Conservation (phyloP, 1,140 invertebrate genomes). For the Tetranychus urticae region DNA sequence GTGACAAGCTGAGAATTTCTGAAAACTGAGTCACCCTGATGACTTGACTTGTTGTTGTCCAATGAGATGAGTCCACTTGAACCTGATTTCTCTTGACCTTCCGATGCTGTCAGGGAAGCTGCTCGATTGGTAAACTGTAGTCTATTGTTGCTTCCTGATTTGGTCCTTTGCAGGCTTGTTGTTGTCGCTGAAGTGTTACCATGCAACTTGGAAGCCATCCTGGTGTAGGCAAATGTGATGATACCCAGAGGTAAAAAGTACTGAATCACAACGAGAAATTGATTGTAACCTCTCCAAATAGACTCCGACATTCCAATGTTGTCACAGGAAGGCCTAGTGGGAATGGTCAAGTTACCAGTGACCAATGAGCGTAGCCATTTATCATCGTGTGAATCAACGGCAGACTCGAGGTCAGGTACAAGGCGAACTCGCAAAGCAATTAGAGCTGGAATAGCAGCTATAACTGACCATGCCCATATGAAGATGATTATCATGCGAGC, state of each 20-base stretch:
- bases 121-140: too few relatives aligned
- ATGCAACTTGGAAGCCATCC: slow-evolving; percentile 48
- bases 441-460: slow-evolving; percentile 16
- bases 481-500: slow-evolving; percentile 16
- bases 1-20: too few relatives aligned
- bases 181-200: slow-evolving; percentile 20
- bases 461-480: slow-evolving; percentile 18
- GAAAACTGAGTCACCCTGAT: too few relatives aligned
- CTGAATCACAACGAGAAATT: slow-evolving; percentile 32
- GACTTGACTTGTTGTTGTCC: too few relatives aligned
- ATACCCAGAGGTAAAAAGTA: slow-evolving; percentile 48
- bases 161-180: background rate
- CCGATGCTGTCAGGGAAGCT: too few relatives aligned
- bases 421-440: slow-evolving; percentile 15
- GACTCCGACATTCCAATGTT: slow-evolving; percentile 28
- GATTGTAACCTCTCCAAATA: slow-evolving; percentile 30
- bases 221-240: slow-evolving; percentile 49
- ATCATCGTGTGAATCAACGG: background rate
- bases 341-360: background rate
- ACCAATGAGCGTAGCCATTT: background rate
- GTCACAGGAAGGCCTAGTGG: slow-evolving; percentile 30
- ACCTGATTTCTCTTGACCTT: too few relatives aligned
- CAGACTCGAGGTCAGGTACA: slow-evolving; percentile 6
- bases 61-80: too few relatives aligned
- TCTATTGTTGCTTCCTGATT: too few relatives aligned